phyloP scores from a whole-genome alignment of 53 echinoderm and acorn worm species.

The Holothuria leucospilota region DNA sequence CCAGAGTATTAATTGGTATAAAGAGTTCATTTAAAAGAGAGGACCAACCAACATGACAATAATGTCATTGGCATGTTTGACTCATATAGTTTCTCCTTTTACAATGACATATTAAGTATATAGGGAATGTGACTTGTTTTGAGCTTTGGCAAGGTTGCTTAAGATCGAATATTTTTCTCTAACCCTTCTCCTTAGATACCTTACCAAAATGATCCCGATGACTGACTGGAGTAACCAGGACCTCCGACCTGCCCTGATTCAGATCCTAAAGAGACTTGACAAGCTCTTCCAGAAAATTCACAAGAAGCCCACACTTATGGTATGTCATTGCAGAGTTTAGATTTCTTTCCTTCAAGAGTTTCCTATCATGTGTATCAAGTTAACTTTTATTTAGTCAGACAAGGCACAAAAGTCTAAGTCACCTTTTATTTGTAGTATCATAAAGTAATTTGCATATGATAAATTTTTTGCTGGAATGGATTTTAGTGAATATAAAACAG shows the following conservation, averaged over 20 bases:
- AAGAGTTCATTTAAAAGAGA: too few species aligned
- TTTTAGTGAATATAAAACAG: too few species aligned
- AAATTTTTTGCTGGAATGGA: too few species aligned
- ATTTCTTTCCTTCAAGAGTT: too few species aligned
- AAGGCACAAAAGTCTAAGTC: too few species aligned
- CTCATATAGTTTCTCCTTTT: not conserved
- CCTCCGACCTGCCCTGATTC: constrained; percentile 89
- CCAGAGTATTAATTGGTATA: too few species aligned
- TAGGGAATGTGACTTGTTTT: not conserved
- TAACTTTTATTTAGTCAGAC: too few species aligned
- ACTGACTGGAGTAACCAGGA: constrained; percentile 96
- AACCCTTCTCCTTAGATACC: constrained; percentile 61
- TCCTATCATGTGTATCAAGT: too few species aligned
- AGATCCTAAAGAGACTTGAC: constrained; percentile 92
- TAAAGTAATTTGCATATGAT: too few species aligned
- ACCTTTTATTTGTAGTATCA: too few species aligned
- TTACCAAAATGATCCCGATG: constrained; percentile 97
- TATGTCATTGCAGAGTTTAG: constrained; percentile 22
- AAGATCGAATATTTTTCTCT: too few species aligned
- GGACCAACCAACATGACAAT: not conserved
- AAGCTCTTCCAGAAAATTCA: constrained; percentile 98
- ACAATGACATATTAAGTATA: not conserved
- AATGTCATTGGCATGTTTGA: not conserved
- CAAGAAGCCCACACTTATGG: constrained; percentile 98
- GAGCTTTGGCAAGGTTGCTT: too few species aligned